Base-by-base conservation (phyloP, 2,888 invertebrate species). In the Gibbula magus region DNA sequence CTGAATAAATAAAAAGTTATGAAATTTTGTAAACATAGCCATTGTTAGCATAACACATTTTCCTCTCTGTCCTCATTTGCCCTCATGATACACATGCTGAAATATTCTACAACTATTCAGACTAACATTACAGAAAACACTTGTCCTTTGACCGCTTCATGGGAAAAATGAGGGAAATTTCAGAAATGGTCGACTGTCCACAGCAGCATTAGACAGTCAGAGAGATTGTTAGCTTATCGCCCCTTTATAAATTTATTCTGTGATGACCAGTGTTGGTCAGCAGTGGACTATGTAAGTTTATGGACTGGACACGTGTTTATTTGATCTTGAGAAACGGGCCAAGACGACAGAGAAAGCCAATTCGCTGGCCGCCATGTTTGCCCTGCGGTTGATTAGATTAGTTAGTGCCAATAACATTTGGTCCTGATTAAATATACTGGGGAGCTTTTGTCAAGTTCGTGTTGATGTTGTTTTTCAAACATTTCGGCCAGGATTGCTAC, bases 391-490 rank as follows among this genome's bases (percentile, higher is more conserved):
- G 70, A 70, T 70, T 70, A 70, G 70, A 70, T 70, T 70, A 70
- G 70, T 70, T 20, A 39, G 70, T 35, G 18, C 35, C 70, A 70
- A 70, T 70, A 70, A 35, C 29, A 70, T 70, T 70, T 70, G 70
- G 70, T 35, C 70, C 35, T 39, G 70, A 70, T 70, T 70, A 32
- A 70, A 70, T 70, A 70, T 39, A n/a, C 32, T 39, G 18, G 70
- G 70, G 35, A 70, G 32, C 70, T 70, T 70, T 70, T 35, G 39
- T 70, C 70, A 70, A 70, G 70, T 70, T 70, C 70, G 35, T 35
- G 70, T 70, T 70, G 70, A 10, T 70, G 35, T 70, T 25, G 61
- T 61, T 61, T 29, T 70, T 39, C 20, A 35, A 35, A 20, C 70
- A 70, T 70, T 70, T 70, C 29, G 70, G 35, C 39, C 32, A 35